Conservation (phyloP, 2,113 vertebrate species). For the Microcebus tavaratra region DNA sequence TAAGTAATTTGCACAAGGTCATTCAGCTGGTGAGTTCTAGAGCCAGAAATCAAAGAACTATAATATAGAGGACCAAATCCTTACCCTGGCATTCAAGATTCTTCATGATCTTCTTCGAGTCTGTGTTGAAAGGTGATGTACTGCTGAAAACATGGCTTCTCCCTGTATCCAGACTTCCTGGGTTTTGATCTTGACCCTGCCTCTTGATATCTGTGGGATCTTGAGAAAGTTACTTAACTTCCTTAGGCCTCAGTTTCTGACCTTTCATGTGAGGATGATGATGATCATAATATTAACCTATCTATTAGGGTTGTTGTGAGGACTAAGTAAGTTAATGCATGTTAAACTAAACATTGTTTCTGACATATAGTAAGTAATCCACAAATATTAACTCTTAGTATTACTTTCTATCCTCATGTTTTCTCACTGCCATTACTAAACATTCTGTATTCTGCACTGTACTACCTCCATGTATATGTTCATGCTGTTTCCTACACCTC, state of each 20-base stretch:
- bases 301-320: not conserved
- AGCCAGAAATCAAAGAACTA: not conserved
- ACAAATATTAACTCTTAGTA: not conserved
- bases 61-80: not conserved
- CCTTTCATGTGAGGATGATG: not conserved
- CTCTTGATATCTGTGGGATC: not conserved
- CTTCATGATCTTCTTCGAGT: not conserved
- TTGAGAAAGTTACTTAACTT: not conserved
- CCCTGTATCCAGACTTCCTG: not conserved
- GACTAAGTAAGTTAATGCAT: not conserved
- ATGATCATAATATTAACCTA: not conserved
- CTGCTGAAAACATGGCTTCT: not conserved
- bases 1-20: not conserved
- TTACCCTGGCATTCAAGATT: not conserved
- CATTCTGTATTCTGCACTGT: not conserved
- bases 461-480: not conserved
- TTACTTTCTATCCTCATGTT: slow-evolving; percentile 2
- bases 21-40: not conserved
- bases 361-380: not conserved
- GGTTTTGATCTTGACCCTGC: not conserved
- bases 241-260: not conserved
- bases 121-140: not conserved
- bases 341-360: not conserved
- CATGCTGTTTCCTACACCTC: not conserved
- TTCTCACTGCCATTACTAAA: not conserved